Percentiles rank a stretch among this genome's conserved stretches.
These are phyloP conservation scores for Apocrypta bakeri DNA, from an alignment of 1,140 invertebrate genomes.

Conservation along the genomic window DNA sequence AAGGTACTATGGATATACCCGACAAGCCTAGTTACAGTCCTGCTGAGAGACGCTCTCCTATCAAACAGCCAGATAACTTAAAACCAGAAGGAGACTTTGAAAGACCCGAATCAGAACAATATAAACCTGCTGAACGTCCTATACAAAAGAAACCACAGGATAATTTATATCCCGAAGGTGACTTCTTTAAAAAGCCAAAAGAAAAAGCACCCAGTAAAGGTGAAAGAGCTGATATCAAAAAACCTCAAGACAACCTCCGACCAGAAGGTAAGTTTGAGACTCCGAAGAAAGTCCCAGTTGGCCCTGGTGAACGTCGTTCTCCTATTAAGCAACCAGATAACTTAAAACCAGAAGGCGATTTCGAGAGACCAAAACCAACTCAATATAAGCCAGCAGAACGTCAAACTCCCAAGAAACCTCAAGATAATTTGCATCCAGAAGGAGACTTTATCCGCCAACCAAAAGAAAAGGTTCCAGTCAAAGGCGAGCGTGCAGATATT, in stretches of 20 bases:
- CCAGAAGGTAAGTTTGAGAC: conserved; percentile 63
- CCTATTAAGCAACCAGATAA: conserved; percentile 69
- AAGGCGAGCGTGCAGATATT: conserved; percentile 73
- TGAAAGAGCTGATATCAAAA: conserved; percentile 71
- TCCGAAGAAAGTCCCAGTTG: conserved; percentile 74
- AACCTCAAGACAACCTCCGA: conserved; percentile 76
- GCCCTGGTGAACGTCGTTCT: conserved; percentile 65
- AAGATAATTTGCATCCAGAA: conserved; percentile 76
- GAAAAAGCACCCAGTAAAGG: conserved; percentile 71
- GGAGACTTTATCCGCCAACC: conserved; percentile 76
- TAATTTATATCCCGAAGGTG: conserved; percentile 81
- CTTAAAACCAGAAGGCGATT: conserved; percentile 75
- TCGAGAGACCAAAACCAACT: conserved; percentile 74
- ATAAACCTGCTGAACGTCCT: conserved; percentile 76
- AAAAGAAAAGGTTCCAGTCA: conserved; percentile 64
- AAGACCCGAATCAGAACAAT: conserved; percentile 73
- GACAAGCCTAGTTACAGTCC: conserved; percentile 72
- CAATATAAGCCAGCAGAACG: conserved; percentile 71
- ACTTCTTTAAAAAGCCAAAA: conserved; percentile 65
- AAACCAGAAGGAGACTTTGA: conserved; percentile 76
- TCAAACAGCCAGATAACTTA: conserved; percentile 78
- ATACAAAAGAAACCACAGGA: conserved; percentile 78
- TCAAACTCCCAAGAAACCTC: conserved; percentile 67
- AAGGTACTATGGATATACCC: conserved; percentile 77
- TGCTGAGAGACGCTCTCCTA: conserved; percentile 73